Base-by-base conservation (phyloP, 1,140 invertebrate genomes). In the Drosophila biarmipes region DNA sequence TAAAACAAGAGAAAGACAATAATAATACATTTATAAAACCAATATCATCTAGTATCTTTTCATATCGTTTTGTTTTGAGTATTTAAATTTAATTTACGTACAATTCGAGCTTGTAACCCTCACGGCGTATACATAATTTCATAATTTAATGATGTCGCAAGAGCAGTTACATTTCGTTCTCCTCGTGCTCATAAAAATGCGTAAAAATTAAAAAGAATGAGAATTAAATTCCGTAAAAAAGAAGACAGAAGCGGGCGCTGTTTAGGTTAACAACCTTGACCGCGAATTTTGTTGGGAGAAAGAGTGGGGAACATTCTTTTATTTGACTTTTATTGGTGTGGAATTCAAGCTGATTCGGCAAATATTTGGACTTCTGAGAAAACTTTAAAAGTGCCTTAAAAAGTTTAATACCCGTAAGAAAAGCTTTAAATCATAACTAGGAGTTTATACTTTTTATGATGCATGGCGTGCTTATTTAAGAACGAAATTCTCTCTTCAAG, bases 221-320 rank as follows among this genome's bases (percentile, higher is more conserved):
- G 66, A 46, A 68, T 34, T 37, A 31, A 54, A 45, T 42, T 10
- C 7, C 11, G 11, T 6, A 35, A 21, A 52, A 40, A 27, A 37
- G 2, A 59, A 45, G 19, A 35, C 29, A 62, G 52, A 19, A 58
- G 43, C 21, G 51, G 78, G 45, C 63, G 73, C 42, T 56, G 21
- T 54, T 71, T 27, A 78, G 82, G 82, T 87, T 87, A 87, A 89
- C 63, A 89, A 87, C 82, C 82, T 87, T 87, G 82, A 89, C 82
- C 82, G 82, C 84, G 75, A 87, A 87, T 87, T 72, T 66, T 63
- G n/a, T n/a, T 58, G 46, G 19, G 46, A 29, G 19, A 17, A 27
- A 49, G 45, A 53, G 59, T 29, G 19, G 46, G n/a, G 21, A 73
- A 43, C 10, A 27, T 51, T 54, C 46, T 71, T 73, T 71, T 21